Evolutionary conservation across 2,113 vertebrate genomes (phyloP).

Genomic region (Phylloscopus trochiloides): DNA sequence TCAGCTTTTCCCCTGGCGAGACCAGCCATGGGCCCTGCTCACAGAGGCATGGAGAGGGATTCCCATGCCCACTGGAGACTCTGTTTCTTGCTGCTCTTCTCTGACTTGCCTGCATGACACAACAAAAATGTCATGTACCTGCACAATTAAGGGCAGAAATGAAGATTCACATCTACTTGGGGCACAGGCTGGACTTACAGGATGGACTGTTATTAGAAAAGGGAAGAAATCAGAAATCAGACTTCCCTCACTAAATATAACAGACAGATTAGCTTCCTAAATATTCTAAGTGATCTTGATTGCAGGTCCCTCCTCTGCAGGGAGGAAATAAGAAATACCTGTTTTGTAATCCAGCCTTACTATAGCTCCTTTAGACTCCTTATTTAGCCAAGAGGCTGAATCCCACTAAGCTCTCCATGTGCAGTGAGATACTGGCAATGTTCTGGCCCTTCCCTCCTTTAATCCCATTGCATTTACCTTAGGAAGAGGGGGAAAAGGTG

Average conservation of each 20-base stretch:
- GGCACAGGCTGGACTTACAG: not conserved
- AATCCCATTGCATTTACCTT: not conserved
- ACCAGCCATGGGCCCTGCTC: not conserved
- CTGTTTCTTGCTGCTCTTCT: not conserved
- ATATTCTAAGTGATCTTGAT: not conserved
- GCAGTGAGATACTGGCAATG: not conserved
- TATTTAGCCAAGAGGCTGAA: slow-evolving; percentile 6
- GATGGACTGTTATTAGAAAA: not conserved
- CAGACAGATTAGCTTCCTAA: not conserved
- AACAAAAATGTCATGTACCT: not conserved
- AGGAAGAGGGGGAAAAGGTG: not conserved
- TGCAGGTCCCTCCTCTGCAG: not conserved
- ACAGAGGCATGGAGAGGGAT: not conserved
- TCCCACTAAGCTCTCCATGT: not conserved
- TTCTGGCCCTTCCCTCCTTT: not conserved
- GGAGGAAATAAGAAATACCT: not conserved
- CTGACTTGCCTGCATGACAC: not conserved
- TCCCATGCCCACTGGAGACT: fast-evolving
- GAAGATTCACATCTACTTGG: not conserved
- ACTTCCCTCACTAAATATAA: not conserved
- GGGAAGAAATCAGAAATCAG: not conserved
- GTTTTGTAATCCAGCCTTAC: slow-evolving; percentile 9
- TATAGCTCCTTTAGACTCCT: slow-evolving; percentile 22
- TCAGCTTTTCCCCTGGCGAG: not conserved
- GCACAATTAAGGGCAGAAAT: not conserved